Base-by-base conservation (phyloP, 1,140 invertebrate genomes). In the Papilio xuthus region DNA sequence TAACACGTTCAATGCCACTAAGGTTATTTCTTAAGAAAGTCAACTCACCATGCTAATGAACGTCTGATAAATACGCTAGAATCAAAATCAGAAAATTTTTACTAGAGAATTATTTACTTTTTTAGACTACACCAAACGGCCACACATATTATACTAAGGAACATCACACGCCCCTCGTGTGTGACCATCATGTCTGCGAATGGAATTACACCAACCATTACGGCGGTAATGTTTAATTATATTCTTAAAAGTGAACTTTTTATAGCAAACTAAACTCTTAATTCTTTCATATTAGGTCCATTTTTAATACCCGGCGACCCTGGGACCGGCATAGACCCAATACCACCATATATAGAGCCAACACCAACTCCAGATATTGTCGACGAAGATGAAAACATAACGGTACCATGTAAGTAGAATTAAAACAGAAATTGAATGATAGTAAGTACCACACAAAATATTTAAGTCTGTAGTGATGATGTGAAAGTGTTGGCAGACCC, bases 141-240 rank as follows among this genome's bases (percentile, higher is more conserved):
- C 83, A 87, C 20, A 88, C 88, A 1, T 93, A 90, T 71, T 93
- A 93, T 78, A 92, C 92, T 0, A 92, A 92, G 67, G 92, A 93
- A 75, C 56, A 41, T 0, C 75, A 81, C 42, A 87, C 90, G 3
- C 92, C 92, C 0, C 72, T 93, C 9, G 83, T 89, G 9, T 93
- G 92, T 56, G 83, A 92, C 63, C 92, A 93, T 42, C 92, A 93
- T 50, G 91, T 93, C 8, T 93, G 92, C 76, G 92, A 93, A 67
- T 93, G 92, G 92, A 92, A 93, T 69, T 90, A 90, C 77, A 92
- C 91, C 1, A 93, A 93, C 77, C 86, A 90, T 70, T 92, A 93
- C 71, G 92, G 92, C 69, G 90, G 92, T 93, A 86, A 80, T 78
- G 74, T 4, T 42, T n/a, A n/a, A 53, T 47, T 47, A 53, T n/a